These are phyloP conservation scores for Sturnus vulgaris DNA, from an alignment of 2,113 vertebrate genomes.

Conservation along the genomic window DNA sequence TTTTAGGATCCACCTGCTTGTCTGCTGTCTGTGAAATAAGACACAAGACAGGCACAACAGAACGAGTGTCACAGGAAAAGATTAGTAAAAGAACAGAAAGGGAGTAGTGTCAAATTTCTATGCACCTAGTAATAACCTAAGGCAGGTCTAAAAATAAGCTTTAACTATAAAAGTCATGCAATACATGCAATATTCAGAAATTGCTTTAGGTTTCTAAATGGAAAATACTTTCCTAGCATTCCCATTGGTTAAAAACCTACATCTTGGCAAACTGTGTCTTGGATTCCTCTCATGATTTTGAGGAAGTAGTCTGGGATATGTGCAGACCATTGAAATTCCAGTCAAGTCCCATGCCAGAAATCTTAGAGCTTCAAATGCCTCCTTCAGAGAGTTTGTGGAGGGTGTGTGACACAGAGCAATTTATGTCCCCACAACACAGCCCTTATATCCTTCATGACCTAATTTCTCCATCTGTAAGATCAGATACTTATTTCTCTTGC, in stretches of 20 bases:
- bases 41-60: neutral
- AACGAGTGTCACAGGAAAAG: neutral
- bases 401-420: neutral
- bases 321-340: neutral
- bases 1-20: neutral
- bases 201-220: neutral
- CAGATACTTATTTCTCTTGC: neutral
- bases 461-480: neutral
- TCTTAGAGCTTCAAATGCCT: neutral
- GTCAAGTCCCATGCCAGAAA: neutral
- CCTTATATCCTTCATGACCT: neutral
- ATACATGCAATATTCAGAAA: neutral
- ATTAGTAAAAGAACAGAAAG: neutral
- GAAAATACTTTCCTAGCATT: neutral
- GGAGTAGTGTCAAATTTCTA: neutral
- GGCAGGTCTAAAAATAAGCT: neutral
- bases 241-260: neutral
- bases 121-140: neutral
- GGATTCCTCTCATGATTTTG: neutral
- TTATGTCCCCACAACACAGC: neutral
- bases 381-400: neutral
- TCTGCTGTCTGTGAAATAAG: neutral
- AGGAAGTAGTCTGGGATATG: neutral
- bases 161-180: neutral
- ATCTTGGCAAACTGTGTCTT: neutral